These are phyloP conservation scores for Sarcophaga variegata DNA, from an alignment of 2,888 invertebrate species.

Conservation along the genomic window DNA sequence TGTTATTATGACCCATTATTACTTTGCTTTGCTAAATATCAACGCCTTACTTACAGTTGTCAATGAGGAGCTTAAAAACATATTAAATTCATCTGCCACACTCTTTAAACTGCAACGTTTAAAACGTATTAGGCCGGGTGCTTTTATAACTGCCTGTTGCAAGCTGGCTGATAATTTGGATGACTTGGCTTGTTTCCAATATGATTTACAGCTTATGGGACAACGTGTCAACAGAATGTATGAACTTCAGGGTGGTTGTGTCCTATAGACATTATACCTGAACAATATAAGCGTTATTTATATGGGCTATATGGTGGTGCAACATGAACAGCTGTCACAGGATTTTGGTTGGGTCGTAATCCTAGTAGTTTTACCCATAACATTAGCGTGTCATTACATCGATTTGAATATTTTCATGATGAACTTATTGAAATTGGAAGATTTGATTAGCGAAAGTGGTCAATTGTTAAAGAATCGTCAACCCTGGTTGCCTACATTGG, in stretches of 20 bases:
- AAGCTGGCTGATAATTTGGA: constrained; percentile 49
- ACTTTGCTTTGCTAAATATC: constrained; percentile 16
- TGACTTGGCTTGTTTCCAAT: constrained; percentile 33
- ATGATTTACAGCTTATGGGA: neutral
- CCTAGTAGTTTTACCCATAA: neutral
- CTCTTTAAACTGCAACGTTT: neutral
- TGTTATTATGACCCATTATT: constrained; percentile 37
- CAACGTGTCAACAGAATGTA: constrained; percentile 41
- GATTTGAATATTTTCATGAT: constrained; percentile 16
- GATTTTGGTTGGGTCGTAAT: neutral
- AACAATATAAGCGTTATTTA: constrained; percentile 52
- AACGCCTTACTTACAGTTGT: constrained; percentile 8
- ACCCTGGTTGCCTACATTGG: constrained; percentile 24
- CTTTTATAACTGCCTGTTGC: constrained; percentile 29
- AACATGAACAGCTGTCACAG: neutral
- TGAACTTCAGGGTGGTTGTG: constrained; percentile 43
- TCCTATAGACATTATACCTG: constrained; percentile 36
- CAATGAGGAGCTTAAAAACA: constrained; percentile 30
- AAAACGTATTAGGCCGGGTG: constrained; percentile 5
- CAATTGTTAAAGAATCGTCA: constrained; percentile 36
- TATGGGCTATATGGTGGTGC: constrained; percentile 17
- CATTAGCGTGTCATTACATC: constrained; percentile 17
- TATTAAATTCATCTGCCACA: constrained; percentile 4
- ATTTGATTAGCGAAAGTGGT: neutral
- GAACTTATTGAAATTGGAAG: constrained; percentile 28